Evolutionary conservation across 2,797 vertebrate genomes (phyloP).

Genomic region (Galagoides demidoff): DNA sequence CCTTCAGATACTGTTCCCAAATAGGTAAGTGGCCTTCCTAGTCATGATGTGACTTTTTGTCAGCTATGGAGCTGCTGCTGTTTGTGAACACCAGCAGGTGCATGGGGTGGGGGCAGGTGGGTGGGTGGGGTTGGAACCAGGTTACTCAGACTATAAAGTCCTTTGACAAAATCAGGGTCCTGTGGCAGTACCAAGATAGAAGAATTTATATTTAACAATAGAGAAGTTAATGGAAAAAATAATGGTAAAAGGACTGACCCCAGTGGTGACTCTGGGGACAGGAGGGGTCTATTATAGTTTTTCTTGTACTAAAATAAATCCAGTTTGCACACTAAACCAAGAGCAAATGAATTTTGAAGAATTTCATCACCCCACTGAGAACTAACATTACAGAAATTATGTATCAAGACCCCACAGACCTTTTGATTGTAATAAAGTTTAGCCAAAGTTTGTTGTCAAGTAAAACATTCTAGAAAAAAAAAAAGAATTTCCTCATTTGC

Average conservation of each 20-base stretch:
- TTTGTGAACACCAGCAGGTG: neutral
- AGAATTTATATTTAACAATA: neutral
- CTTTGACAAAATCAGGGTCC: neutral
- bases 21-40: neutral
- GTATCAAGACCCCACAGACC: neutral
- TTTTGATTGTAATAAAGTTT: constrained; percentile 9
- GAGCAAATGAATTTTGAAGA: neutral
- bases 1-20: neutral
- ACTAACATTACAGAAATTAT: constrained; percentile 47
- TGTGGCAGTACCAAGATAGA: neutral
- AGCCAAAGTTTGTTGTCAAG: neutral
- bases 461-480: neutral
- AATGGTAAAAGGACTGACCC: neutral
- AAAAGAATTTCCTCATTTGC: neutral
- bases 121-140: neutral
- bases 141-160: neutral
- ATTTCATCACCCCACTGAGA: neutral
- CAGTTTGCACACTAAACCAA: neutral
- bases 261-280: neutral
- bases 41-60: neutral
- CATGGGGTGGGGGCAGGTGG: neutral
- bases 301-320: neutral
- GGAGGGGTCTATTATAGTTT: neutral
- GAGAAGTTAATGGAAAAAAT: neutral
- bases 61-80: neutral